These are phyloP conservation scores for Oscheius sp. DNA, from an alignment of 2,888 invertebrate genomes.

Conservation along the genomic window DNA sequence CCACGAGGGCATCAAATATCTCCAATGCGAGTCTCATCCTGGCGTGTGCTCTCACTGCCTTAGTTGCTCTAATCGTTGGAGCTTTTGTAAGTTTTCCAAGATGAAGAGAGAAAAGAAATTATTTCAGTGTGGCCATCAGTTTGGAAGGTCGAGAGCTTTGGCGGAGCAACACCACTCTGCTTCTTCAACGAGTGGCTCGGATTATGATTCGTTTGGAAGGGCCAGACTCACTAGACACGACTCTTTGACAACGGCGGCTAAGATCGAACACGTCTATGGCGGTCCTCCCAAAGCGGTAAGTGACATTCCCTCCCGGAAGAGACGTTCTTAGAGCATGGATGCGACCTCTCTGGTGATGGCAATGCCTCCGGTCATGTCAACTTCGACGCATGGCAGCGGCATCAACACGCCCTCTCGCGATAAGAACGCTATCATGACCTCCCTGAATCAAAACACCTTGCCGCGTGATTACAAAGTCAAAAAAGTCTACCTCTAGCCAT, in stretches of 20 bases:
- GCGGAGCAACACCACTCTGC: constrained; percentile 57
- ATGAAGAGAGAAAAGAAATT: not conserved
- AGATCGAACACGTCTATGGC: constrained; percentile 56
- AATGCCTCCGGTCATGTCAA: constrained; percentile 45
- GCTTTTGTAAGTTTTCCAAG: constrained; percentile 46
- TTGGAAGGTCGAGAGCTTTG: constrained; percentile 50
- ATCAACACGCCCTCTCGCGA: constrained; percentile 56
- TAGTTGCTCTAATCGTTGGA: constrained; percentile 58
- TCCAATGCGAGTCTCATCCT: constrained; percentile 38
- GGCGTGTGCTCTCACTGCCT: constrained; percentile 50
- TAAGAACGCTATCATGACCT: constrained; percentile 55
- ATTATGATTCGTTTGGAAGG: constrained; percentile 55
- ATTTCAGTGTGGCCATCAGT: constrained; percentile 60
- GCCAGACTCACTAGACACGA: constrained; percentile 63
- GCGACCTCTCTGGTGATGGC: constrained; percentile 55
- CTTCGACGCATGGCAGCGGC: constrained; percentile 50
- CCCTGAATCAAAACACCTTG: constrained; percentile 60
- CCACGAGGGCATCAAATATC: not conserved
- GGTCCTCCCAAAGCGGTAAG: constrained; percentile 46
- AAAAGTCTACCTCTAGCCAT: constrained; percentile 66
- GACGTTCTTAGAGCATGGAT: constrained; percentile 58
- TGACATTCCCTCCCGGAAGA: too few species aligned
- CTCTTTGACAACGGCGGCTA: constrained; percentile 60
- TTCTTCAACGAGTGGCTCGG: constrained; percentile 53
- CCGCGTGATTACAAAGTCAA: constrained; percentile 70